Evolutionary conservation across 2,888 invertebrate genomes (phyloP), one percentile per base, ranked within the genome.

Genomic region (Rhaphigaster nebulosa): DNA sequence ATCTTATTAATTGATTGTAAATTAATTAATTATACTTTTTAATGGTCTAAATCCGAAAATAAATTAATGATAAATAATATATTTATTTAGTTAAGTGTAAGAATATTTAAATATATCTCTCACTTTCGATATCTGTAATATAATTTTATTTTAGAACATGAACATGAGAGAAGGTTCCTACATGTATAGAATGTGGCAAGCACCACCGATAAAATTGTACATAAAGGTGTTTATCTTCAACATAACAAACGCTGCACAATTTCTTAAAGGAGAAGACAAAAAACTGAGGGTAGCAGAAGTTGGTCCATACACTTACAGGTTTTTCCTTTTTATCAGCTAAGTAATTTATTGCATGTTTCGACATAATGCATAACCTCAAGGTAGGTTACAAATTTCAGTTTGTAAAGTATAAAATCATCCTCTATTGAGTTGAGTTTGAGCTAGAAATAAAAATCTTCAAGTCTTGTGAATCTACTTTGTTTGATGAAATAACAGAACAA

Each of bases 281-380:
- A 97, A 96, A 92, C 93, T 98, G 76, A 95, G 95, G 92, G 92
- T 98, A 3, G 93, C 95, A 88, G 96, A 98, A 94, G 93, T 97
- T 45, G 98, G 98, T 0, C 98, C 98, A 0, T 98, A 97, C 93
- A 96, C 96, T 34, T 98, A 97, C 94, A 96, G 96, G 97, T 97
- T 41, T 84, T 84, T 76, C 20, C 34, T 76, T 76, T 76, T 94
- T 95, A 95, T 90, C n/a, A 88, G 10, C 18, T 52, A 26, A 56
- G 20, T 41, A 52, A 90, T 15, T 41, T 41, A 76, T 76, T 50
- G 88, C 54, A 88, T 88, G 56, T 38, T 56, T 50, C 88, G 50
- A 38, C 54, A 88, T 56, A 29, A 34, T 56, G 56, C 23, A 56
- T 50, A 38, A 10, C 56, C 5, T 38, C 56, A 41, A 88, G 54